Evolutionary conservation across 2,113 vertebrate genomes (phyloP).

Genomic region (Syngnathus scovelli): DNA sequence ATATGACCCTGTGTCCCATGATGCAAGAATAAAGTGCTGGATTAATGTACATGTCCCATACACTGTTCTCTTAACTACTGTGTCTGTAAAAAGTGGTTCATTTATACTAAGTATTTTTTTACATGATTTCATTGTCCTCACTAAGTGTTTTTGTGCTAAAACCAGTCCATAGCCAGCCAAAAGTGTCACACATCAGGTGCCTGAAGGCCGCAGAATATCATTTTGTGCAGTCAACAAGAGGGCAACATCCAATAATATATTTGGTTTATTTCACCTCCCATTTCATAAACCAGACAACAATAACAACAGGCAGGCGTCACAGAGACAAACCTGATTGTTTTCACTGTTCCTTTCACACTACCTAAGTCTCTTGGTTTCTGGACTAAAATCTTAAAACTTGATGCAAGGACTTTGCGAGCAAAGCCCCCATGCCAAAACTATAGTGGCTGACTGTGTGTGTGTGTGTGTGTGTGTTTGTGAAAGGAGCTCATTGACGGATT

Average conservation of each 20-base stretch:
- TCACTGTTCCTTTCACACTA: slow-evolving; percentile 34
- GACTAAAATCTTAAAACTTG: slow-evolving; percentile 71
- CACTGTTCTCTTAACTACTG: no score
- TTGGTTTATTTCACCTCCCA: slow-evolving; percentile 73
- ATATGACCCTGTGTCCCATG: no score
- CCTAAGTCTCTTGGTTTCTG: slow-evolving; percentile 44
- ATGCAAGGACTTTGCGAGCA: slow-evolving; percentile 25
- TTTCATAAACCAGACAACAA: slow-evolving; percentile 63
- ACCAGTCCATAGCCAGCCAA: no score
- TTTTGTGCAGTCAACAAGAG: neutral
- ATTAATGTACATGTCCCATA: no score
- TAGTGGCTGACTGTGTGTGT: neutral
- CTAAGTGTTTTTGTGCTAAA: no score
- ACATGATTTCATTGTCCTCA: no score
- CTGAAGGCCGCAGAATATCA: no score
- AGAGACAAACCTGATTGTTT: slow-evolving; percentile 69
- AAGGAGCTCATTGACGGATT: slow-evolving; percentile 13
- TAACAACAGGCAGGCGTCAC: slow-evolving; percentile 57
- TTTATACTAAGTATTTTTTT: no score
- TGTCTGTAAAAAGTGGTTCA: no score
- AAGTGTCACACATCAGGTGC: no score
- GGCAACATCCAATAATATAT: slow-evolving; percentile 46
- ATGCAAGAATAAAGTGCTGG: no score
- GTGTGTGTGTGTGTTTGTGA: no score
- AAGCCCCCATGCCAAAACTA: slow-evolving; percentile 15